Conservation (phyloP, 2,888 invertebrate genomes). For the Hyposoter dolosus region DNA sequence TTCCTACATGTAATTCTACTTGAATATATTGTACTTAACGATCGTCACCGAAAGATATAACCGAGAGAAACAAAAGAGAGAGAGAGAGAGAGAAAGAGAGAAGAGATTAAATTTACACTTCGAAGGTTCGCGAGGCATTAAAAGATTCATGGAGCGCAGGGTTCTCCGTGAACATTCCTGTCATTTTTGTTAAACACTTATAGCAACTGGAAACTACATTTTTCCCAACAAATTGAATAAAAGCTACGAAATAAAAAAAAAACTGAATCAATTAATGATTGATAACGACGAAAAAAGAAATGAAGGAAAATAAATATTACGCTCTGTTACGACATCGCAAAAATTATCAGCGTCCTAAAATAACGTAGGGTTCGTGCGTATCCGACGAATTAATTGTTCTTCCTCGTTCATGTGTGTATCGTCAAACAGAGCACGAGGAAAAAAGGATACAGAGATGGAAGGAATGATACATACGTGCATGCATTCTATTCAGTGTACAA, state of each 20-base stretch:
- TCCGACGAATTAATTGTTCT: conserved; percentile 57
- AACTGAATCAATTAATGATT: not conserved
- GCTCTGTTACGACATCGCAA: conserved; percentile 39
- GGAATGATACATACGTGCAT: conserved; percentile 28
- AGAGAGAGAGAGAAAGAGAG: conserved; percentile 8
- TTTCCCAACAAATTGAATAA: not conserved
- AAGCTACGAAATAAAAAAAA: not conserved
- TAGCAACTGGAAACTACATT: not conserved
- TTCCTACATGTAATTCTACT: conserved; percentile 27
- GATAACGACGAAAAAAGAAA: not conserved
- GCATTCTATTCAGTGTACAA: conserved; percentile 12
- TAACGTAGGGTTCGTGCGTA: conserved; percentile 19
- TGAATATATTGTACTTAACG: conserved; percentile 35
- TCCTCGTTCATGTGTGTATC: conserved; percentile 21
- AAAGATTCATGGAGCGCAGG: conserved; percentile 31
- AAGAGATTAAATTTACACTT: conserved; percentile 24
- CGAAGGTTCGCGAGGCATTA: conserved; percentile 14
- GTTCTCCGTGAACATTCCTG: not conserved
- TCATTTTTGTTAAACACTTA: not conserved
- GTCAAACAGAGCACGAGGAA: conserved; percentile 16
- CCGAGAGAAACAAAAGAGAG: conserved; percentile 1
- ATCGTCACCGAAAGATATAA: conserved; percentile 50
- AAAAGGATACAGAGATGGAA: conserved; percentile 69
- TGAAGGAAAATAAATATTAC: not conserved
- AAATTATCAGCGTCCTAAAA: conserved; percentile 36